These are phyloP conservation scores for Babylonia areolata DNA, from an alignment of 1,140 invertebrate genomes.

Conservation along the genomic window DNA sequence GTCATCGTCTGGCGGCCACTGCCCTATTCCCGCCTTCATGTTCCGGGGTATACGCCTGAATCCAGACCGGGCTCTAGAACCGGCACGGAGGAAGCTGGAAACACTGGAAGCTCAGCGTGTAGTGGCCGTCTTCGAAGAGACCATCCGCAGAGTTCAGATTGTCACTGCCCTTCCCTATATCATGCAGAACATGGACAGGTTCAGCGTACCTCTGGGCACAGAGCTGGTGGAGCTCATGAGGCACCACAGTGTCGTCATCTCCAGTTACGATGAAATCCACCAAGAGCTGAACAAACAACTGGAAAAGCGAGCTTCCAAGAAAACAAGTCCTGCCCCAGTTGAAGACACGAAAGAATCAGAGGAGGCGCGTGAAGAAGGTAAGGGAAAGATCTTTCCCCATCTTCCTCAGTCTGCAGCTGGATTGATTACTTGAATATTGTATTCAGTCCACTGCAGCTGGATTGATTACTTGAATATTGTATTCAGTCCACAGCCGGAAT, in stretches of 20 bases:
- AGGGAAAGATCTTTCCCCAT: too few relatives aligned
- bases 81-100: constrained; percentile 72
- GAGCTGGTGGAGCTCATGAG: constrained; percentile 65
- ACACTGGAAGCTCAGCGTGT: constrained; percentile 74
- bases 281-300: constrained; percentile 59
- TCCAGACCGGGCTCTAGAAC: constrained; percentile 72
- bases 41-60: constrained; percentile 63
- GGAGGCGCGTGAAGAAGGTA: constrained; percentile 5
- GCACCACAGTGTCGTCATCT: constrained; percentile 65
- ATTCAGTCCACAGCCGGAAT: too few relatives aligned
- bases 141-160: constrained; percentile 68
- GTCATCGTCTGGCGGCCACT: constrained; percentile 41
- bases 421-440: too few relatives aligned
- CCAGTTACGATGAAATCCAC: constrained; percentile 68
- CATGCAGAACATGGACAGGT: constrained; percentile 68
- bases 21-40: constrained; percentile 42
- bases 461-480: too few relatives aligned
- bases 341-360: constrained; percentile 30
- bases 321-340: too few relatives aligned
- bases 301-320: constrained; percentile 40
- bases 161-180: constrained; percentile 70
- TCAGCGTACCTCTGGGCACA: constrained; percentile 62
- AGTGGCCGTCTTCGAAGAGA: constrained; percentile 74
- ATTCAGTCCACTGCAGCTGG: too few relatives aligned
- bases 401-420: too few relatives aligned